A percentile compares a stretch with the other conserved stretches of the same genome.
phyloP scores from a whole-genome alignment of 2,888 invertebrate species.

The Drosophila tripunctata region DNA sequence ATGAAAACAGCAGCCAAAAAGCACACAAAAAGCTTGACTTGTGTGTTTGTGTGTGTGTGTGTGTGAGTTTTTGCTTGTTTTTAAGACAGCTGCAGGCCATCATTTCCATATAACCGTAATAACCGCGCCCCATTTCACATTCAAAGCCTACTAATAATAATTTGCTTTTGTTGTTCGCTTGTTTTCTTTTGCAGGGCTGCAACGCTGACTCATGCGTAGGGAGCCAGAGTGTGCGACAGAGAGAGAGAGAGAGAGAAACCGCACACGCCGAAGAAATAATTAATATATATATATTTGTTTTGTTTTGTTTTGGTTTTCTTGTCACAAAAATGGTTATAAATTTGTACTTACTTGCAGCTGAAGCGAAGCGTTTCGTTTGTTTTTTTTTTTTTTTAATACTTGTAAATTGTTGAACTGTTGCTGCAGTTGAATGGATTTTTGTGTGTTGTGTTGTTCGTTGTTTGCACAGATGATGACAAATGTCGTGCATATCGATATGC shows the following conservation, averaged over 20 bases:
- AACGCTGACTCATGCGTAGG: slow-evolving; percentile 65
- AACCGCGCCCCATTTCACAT: slow-evolving; percentile 54
- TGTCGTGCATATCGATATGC: slow-evolving; percentile 37
- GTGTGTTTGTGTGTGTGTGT: neutral
- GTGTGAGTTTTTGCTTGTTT: slow-evolving; percentile 5
- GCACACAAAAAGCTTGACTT: slow-evolving; percentile 39
- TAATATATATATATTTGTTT: neutral
- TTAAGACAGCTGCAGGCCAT: slow-evolving; percentile 27
- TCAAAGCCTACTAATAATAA: no score
- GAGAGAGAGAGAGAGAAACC: neutral
- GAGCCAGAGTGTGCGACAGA: no score
- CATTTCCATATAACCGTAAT: slow-evolving; percentile 2
- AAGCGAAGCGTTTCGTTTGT: slow-evolving; percentile 23
- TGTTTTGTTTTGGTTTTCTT: neutral
- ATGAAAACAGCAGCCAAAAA: slow-evolving; percentile 43
- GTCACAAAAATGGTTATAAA: neutral
- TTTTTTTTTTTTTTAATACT: slow-evolving; percentile 41
- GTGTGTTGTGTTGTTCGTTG: slow-evolving; percentile 45
- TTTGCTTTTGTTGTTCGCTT: no score
- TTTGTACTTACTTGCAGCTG: slow-evolving; percentile 62
- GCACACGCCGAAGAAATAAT: slow-evolving; percentile 1
- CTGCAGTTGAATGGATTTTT: slow-evolving; percentile 21
- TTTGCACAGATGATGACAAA: slow-evolving; percentile 61
- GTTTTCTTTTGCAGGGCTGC: slow-evolving; percentile 44
- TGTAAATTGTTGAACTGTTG: slow-evolving; percentile 44